A percentile compares a stretch with the other conserved stretches of the same genome.
Conservation (phyloP, 2,797 vertebrate genomes). For the Dallia pectoralis region DNA sequence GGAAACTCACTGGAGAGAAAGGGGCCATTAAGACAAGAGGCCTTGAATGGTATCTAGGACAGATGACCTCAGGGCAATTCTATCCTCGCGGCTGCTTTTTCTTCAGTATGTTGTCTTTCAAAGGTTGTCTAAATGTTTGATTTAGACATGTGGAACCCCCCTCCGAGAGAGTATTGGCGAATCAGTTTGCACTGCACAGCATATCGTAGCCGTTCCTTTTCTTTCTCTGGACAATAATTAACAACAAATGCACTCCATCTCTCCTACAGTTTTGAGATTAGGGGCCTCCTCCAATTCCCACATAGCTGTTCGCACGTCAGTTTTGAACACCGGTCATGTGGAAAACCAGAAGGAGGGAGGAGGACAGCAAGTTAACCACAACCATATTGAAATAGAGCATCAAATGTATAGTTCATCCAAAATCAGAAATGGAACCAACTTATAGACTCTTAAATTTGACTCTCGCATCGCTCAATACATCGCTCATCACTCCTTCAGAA, state of each 20-base stretch:
- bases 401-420: neutral
- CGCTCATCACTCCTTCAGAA: too few species aligned
- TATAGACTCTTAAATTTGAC: too few species aligned
- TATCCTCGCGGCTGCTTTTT: slow-evolving; percentile 32
- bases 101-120: slow-evolving; percentile 44
- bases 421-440: too few species aligned
- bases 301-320: slow-evolving; percentile 42
- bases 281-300: neutral
- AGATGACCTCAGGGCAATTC: slow-evolving; percentile 37
- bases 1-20: slow-evolving; percentile 60
- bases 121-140: slow-evolving; percentile 44
- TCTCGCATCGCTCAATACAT: too few species aligned
- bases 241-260: neutral
- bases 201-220: slow-evolving; percentile 41
- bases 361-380: slow-evolving; percentile 39
- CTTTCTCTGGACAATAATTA: slow-evolving; percentile 36
- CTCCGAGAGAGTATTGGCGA: neutral
- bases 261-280: slow-evolving; percentile 2
- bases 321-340: slow-evolving; percentile 48
- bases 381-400: slow-evolving; percentile 40
- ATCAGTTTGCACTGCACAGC: slow-evolving; percentile 24
- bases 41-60: slow-evolving; percentile 23
- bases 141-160: slow-evolving; percentile 32
- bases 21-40: slow-evolving; percentile 58
- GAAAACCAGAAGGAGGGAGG: slow-evolving; percentile 34